A percentile compares a stretch with the other conserved stretches of the same genome.
Conservation (phyloP, 1,140 invertebrate species). For the Orussus abietinus region DNA sequence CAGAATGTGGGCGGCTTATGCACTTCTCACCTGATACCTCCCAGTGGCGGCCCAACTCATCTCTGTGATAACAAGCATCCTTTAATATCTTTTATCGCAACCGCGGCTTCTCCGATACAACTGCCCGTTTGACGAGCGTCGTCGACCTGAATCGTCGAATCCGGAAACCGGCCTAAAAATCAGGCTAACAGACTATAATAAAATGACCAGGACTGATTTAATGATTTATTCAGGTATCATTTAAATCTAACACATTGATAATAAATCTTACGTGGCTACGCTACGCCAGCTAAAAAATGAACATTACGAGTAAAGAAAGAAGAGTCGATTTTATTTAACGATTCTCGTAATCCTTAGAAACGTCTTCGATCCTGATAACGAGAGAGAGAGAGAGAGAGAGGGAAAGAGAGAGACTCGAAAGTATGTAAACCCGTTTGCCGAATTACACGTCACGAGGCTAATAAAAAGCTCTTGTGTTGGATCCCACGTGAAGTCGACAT, state of each 20-base stretch:
- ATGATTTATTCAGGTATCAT: conserved; percentile 23
- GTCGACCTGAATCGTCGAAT: neutral
- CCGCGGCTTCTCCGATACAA: neutral
- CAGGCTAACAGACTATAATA: neutral
- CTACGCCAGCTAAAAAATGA: conserved; percentile 20
- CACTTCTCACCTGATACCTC: no score
- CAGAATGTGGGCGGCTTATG: no score
- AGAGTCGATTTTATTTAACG: neutral
- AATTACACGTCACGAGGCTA: conserved; percentile 9
- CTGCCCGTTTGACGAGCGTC: neutral
- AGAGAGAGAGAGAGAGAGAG: no score
- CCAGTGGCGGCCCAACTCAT: no score
- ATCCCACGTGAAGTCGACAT: neutral
- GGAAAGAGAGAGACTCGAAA: conserved; percentile 1
- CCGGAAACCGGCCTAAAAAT: neutral
- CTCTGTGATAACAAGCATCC: neutral
- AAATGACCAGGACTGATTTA: neutral
- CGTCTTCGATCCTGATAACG: no score
- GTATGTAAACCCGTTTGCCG: conserved; percentile 21
- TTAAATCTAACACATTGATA: conserved; percentile 25
- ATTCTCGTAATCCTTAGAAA: conserved; percentile 1
- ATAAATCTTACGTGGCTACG: conserved; percentile 24
- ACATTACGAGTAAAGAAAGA: conserved; percentile 16
- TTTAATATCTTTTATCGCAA: neutral
- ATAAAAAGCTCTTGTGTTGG: conserved; percentile 3